These are phyloP conservation scores for Phaonia tiefii DNA, from an alignment of 2,888 invertebrate species.

Conservation along the genomic window DNA sequence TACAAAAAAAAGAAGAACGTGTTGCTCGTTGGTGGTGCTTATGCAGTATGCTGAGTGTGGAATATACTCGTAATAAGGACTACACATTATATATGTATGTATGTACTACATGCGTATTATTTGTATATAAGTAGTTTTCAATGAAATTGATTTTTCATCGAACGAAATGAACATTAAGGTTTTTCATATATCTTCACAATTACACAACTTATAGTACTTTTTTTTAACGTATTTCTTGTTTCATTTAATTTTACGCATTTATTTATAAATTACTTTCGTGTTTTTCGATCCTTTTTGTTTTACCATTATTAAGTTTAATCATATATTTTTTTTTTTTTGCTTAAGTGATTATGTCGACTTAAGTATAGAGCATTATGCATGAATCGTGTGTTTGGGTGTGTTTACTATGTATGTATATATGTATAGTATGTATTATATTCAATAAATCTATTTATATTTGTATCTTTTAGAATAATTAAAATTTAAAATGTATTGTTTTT, in stretches of 20 bases:
- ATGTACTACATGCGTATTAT: constrained; percentile 16
- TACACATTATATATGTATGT: constrained; percentile 14
- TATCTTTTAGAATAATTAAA: constrained; percentile 54
- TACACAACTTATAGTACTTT: constrained; percentile 62
- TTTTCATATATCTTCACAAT: constrained; percentile 54
- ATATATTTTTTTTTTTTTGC: constrained; percentile 27
- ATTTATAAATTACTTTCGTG: constrained; percentile 56
- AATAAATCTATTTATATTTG: constrained; percentile 54
- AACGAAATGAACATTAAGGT: constrained; percentile 62
- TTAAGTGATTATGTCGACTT: constrained; percentile 47
- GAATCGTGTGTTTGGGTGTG: constrained; percentile 50
- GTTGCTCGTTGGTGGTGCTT: constrained; percentile 39
- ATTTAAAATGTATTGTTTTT: constrained; percentile 55
- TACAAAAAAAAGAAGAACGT: constrained; percentile 15
- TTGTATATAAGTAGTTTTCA: constrained; percentile 33
- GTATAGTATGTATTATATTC: constrained; percentile 21
- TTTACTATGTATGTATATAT: neutral
- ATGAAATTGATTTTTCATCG: constrained; percentile 45
- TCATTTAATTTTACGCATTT: constrained; percentile 55
- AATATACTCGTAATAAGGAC: neutral
- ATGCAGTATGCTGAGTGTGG: constrained; percentile 33
- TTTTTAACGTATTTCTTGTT: constrained; percentile 54
- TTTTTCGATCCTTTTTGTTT: constrained; percentile 45
- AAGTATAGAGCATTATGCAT: constrained; percentile 63
- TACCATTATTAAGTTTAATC: neutral